phyloP scores from a whole-genome alignment of 1,140 invertebrate species.

The Drosophila arawakana region DNA sequence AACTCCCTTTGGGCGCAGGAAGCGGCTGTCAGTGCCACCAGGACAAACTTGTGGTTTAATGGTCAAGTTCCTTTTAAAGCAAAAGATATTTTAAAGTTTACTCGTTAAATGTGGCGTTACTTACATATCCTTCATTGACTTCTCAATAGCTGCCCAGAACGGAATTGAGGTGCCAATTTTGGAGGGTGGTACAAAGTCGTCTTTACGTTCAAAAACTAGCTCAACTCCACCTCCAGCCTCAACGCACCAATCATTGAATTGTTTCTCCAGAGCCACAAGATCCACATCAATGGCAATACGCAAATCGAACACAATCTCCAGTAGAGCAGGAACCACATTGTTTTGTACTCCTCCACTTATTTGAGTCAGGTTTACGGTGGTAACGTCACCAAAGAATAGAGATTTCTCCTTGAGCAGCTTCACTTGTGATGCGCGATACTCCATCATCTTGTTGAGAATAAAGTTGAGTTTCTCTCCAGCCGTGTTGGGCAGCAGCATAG shows the following conservation, averaged over 20 bases:
- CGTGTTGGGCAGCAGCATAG: slow-evolving; percentile 91
- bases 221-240: slow-evolving; percentile 92
- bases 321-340: slow-evolving; percentile 94
- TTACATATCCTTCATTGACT: slow-evolving; percentile 86
- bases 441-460: slow-evolving; percentile 91
- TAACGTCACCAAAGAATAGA: slow-evolving; percentile 92
- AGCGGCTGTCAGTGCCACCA: slow-evolving; percentile 91
- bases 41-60: slow-evolving; percentile 90
- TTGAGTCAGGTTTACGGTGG: slow-evolving; percentile 94
- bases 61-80: slow-evolving; percentile 84
- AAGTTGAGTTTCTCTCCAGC: slow-evolving; percentile 93
- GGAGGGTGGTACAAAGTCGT: slow-evolving; percentile 87
- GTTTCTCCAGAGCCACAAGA: slow-evolving; percentile 88
- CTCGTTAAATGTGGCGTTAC: slow-evolving; percentile 34
- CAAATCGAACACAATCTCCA: slow-evolving; percentile 92
- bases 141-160: slow-evolving; percentile 92
- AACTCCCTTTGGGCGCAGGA: slow-evolving; percentile 85
- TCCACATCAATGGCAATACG: slow-evolving; percentile 88
- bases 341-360: slow-evolving; percentile 94
- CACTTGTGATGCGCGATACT: slow-evolving; percentile 89
- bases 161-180: slow-evolving; percentile 89
- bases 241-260: slow-evolving; percentile 89
- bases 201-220: slow-evolving; percentile 89
- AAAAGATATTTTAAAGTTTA: neutral
- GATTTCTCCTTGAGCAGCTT: slow-evolving; percentile 87